Percentiles rank a stretch among this genome's conserved stretches.
phyloP scores from a whole-genome alignment of 2,888 invertebrate genomes.

The Callyntrura sp. region DNA sequence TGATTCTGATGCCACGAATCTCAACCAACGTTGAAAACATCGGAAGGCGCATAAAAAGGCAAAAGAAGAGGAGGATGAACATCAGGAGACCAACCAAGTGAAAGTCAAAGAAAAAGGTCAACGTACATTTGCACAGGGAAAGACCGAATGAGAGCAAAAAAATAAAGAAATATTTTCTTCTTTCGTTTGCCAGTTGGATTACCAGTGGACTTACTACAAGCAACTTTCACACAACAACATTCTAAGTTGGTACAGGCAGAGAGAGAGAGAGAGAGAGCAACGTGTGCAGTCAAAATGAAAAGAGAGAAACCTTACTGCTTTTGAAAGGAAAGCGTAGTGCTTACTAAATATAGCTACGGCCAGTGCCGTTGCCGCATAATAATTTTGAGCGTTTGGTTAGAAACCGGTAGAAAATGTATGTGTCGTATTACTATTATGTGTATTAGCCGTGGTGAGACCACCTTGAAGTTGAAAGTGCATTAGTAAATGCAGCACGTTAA shows the following conservation, averaged over 20 bases:
- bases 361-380: conserved; percentile 30
- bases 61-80: conserved; percentile 16
- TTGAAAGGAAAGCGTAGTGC: no score
- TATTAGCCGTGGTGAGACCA: neutral
- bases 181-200: neutral
- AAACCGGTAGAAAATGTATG: no score
- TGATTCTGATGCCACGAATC: neutral
- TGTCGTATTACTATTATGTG: no score
- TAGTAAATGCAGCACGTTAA: conserved; percentile 12
- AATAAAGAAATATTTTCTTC: no score
- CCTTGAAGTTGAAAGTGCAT: conserved; percentile 36
- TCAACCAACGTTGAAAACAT: conserved; percentile 3
- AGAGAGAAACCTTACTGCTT: no score
- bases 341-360: no score
- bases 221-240: conserved; percentile 30
- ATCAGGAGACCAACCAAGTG: conserved; percentile 33
- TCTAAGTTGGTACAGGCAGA: no score
- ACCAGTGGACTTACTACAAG: neutral
- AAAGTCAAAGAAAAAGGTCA: conserved; percentile 66
- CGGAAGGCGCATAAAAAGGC: neutral
- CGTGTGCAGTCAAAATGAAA: no score
- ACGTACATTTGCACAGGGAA: conserved; percentile 47
- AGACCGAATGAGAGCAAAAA: neutral
- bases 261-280: no score
- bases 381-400: no score